These are phyloP conservation scores for Stomatorhinus walkeri DNA, from an alignment of 2,797 vertebrate genomes.

Conservation along the genomic window DNA sequence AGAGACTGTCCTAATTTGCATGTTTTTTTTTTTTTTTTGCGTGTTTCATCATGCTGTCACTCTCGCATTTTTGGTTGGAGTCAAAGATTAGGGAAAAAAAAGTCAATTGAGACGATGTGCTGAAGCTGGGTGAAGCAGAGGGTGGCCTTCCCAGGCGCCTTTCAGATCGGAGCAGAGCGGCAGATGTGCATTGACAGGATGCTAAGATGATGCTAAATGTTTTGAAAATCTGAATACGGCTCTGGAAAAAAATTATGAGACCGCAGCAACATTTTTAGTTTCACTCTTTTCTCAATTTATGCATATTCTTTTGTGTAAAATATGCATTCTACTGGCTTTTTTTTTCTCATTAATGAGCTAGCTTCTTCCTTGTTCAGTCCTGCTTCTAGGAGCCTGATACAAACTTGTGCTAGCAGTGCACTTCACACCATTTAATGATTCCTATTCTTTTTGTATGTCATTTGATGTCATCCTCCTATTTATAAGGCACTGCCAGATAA, in stretches of 20 bases:
- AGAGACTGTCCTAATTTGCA: neutral
- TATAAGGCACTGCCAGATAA: neutral
- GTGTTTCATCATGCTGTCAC: neutral
- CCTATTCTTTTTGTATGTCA: neutral
- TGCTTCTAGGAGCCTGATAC: neutral
- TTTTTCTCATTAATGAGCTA: neutral
- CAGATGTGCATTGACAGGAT: neutral
- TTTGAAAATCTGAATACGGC: neutral
- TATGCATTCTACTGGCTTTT: neutral
- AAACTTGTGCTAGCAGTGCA: neutral
- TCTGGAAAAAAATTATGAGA: neutral
- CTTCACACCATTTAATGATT: neutral
- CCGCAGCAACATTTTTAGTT: neutral
- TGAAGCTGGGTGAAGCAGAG: neutral
- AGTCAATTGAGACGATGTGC: neutral
- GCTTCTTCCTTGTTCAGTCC: neutral
- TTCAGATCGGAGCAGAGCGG: neutral
- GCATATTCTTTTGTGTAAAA: neutral
- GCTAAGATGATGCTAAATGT: neutral
- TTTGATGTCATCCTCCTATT: neutral
- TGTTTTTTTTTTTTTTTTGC: neutral
- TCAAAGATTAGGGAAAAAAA: neutral
- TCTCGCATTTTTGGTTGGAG: neutral
- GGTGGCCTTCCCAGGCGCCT: neutral
- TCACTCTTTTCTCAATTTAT: neutral